Evolutionary conservation across 30 jellyfish, hydroid and myxozoan genomes (phyloP), one percentile per base, ranked within the genome.

Genomic region (Clytia hemisphaerica): DNA sequence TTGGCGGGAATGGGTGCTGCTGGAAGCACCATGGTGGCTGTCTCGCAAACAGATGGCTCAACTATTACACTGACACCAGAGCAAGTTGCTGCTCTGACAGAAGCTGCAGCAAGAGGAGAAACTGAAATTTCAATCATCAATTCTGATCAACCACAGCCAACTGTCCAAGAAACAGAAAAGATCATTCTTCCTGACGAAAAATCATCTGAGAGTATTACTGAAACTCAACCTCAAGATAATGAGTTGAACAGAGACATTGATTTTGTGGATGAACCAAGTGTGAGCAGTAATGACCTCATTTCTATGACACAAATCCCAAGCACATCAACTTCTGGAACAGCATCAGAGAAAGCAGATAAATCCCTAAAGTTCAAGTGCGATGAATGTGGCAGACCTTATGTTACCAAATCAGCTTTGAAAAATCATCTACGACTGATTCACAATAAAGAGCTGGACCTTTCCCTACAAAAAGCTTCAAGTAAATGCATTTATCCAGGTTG

Each of bases 401-500:
- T 48, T 18, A 65, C 78, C 12, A 65, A 65, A 44, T 37, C 78
- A 19, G 78, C 71, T 35, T 65, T 65, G 36, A 45, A 48, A 37
- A 65, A 65, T 37, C 78, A 65, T 37, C 40, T 65, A 34, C 78
- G 44, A 1, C 61, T 48, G 37, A 67, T 65, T 44, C 78, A 65
- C 35, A 22, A 33, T 26, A 65, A 65, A 65, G 78, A 37, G 61
- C 3, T 57, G 70, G 61, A 27, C 18, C 35, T 35, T 3, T 45
- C 37, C 24, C 28, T 65, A 4, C 78, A 65, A 65, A 65, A 65
- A 30, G 78, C 78, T 22, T 37, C 78, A 27, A 74, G 59, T n/a
- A 74, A 48, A 60, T 74, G 87, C 40, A 74, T 74, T 25, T 72
- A 74, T 38, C 87, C 83, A 4, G 71, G 54, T 22, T 74, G 87